A percentile compares a stretch with the other conserved stretches of the same genome.
These are phyloP conservation scores for Aegypius monachus DNA, from an alignment of 2,113 vertebrate species.

Conservation along the genomic window DNA sequence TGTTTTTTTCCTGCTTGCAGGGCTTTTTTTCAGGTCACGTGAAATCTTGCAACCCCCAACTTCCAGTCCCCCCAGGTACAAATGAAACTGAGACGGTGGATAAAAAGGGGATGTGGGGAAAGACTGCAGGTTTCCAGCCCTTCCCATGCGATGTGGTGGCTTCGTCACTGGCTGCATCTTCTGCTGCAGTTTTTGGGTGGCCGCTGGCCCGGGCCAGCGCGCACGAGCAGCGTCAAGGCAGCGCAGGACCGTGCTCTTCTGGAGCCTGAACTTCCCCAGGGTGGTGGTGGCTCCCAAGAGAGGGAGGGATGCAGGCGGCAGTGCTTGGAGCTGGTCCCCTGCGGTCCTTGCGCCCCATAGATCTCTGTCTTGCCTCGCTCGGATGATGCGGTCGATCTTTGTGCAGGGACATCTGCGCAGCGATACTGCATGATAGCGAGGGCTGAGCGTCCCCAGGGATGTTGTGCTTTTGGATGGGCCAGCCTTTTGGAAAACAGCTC, in stretches of 20 bases:
- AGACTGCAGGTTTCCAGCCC: neutral
- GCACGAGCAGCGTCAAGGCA: neutral
- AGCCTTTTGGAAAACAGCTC: neutral
- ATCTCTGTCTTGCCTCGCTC: neutral
- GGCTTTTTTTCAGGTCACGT: fast-evolving
- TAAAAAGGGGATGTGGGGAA: fast-evolving
- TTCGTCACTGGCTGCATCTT: fast-evolving
- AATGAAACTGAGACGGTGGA: neutral
- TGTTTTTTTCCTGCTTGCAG: neutral
- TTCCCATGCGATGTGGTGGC: fast-evolving
- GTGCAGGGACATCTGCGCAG: neutral
- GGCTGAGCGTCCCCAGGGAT: neutral
- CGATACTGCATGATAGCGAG: fast-evolving
- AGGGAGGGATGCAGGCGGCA: neutral
- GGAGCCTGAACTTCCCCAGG: neutral
- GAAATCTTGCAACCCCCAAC: neutral
- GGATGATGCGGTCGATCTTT: fast-evolving
- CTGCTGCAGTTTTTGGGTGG: neutral
- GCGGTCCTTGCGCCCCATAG: neutral
- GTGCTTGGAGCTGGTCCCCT: neutral
- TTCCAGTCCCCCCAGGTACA: neutral
- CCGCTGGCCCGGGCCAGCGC: fast-evolving
- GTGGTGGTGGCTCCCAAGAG: neutral
- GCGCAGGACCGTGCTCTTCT: fast-evolving
- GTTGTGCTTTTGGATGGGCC: neutral